Percentiles rank a stretch among this genome's conserved stretches.
phyloP scores from a whole-genome alignment of 2,113 vertebrate species.

The Chaetops frenatus region DNA sequence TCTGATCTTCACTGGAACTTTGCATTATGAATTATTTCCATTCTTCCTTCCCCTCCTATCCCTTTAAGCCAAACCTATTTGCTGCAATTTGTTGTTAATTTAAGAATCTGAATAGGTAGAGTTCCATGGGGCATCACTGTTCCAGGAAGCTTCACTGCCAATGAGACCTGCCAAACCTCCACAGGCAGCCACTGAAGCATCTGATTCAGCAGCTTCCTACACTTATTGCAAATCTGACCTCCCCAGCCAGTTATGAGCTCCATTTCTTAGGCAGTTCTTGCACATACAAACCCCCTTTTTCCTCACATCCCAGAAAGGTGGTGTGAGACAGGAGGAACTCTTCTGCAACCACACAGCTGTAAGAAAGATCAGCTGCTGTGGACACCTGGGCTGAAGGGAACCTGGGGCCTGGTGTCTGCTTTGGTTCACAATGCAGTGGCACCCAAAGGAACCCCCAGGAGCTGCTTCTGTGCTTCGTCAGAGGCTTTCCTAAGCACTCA shows the following conservation, averaged over 20 bases:
- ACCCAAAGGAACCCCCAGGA: neutral
- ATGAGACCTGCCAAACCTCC: neutral
- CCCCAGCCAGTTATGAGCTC: neutral
- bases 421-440: neutral
- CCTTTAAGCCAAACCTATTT: neutral
- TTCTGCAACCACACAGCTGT: neutral
- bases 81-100: neutral
- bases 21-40: neutral
- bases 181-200: neutral
- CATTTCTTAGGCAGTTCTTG: neutral
- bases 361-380: neutral
- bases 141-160: neutral
- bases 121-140: neutral
- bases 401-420: neutral
- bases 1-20: neutral
- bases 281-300: neutral
- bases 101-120: neutral
- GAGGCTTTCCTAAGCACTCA: neutral
- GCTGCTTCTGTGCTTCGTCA: neutral
- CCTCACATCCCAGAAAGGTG: neutral
- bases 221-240: neutral
- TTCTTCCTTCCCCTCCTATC: neutral
- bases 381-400: neutral
- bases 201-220: neutral
- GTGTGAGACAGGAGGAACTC: neutral